Base-by-base conservation (phyloP, 2,797 vertebrate genomes). In the Loris lydekkerianus region DNA sequence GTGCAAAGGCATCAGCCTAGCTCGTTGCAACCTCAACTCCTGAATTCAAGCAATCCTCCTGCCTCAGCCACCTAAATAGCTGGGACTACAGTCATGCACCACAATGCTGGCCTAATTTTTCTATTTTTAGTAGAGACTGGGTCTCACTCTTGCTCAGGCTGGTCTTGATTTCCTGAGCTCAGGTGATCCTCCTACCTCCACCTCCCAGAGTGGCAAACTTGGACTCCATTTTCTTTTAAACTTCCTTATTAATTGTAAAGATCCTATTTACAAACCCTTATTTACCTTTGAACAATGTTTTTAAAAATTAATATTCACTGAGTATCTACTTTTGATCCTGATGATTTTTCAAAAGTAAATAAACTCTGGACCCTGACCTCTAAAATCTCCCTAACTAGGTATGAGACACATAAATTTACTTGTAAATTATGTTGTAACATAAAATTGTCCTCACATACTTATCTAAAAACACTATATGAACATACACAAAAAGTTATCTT, bases 261-360 rank as follows among this genome's bases (percentile, higher is more conserved):
- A 80, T 58, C 11, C 9, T 69, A 27, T 72, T 69, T 95, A 37
- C 29, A 49, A 43, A 53, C 8, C 65, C 65, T 89, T 73, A 65
- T 53, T 78, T 89, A 93, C 34, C 29, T 92, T 61, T 85, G 25
- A 94, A 85, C 14, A 87, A 67, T 17, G 31, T 83, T 73, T 77
- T 82, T 13, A 18, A 17, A 97, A 70, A 84, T 0, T 43, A 43
- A 53, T 75, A 89, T 67, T 72, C 46, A 63, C 17, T 49, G 25
- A 92, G n/a, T 60, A 8, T 14, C n/a, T 92, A 77, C 61, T 53
- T 92, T 70, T 34, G 8, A 10, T 75, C 23, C 60, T 58, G 4
- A 25, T 40, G 40, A 72, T 10, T 78, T 93, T 34, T 69, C n/a
- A 34, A 80, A 25, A 73, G 46, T 76, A 14, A 75, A 7, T 34